phyloP scores from a whole-genome alignment of 2,113 vertebrate genomes.

The Miniopterus natalensis region DNA sequence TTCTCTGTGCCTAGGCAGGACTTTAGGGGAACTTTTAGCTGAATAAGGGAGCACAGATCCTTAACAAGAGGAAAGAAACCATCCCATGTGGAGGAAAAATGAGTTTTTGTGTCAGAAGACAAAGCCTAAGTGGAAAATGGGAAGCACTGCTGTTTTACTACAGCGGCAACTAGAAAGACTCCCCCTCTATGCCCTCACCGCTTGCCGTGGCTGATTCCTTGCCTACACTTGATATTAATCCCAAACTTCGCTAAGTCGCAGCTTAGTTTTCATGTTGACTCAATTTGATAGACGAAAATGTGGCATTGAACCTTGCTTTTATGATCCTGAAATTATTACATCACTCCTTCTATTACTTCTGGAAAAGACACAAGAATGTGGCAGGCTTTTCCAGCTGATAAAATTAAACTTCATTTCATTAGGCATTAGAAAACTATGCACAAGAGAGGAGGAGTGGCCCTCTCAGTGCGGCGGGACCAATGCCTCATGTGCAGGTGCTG shows the following conservation, averaged over 20 bases:
- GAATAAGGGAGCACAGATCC: neutral
- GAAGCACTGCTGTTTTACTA: neutral
- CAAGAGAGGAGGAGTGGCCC: slow-evolving; percentile 69
- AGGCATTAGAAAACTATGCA: slow-evolving; percentile 75
- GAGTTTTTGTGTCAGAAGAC: neutral
- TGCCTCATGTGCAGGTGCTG: neutral
- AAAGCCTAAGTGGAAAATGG: neutral
- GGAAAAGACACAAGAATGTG: slow-evolving; percentile 76
- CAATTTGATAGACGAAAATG: slow-evolving; percentile 66
- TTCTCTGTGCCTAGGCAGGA: neutral
- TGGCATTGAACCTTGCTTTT: slow-evolving; percentile 79
- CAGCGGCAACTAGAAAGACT: neutral
- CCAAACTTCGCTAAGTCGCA: slow-evolving; percentile 60
- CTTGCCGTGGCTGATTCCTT: slow-evolving; percentile 28
- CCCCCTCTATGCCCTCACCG: neutral
- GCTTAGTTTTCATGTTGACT: slow-evolving; percentile 70
- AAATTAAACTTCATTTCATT: slow-evolving; percentile 82
- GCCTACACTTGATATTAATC: slow-evolving; percentile 52
- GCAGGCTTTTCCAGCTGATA: slow-evolving; percentile 76
- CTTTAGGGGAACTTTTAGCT: neutral
- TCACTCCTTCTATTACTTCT: slow-evolving; percentile 72
- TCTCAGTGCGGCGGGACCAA: slow-evolving; percentile 5
- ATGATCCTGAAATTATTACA: slow-evolving; percentile 77
- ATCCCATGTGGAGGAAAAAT: neutral
- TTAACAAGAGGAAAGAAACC: neutral